A percentile compares a stretch with the other conserved stretches of the same genome.
These are phyloP conservation scores for Hesperia comma DNA, from an alignment of 2,888 invertebrate species.

Conservation along the genomic window DNA sequence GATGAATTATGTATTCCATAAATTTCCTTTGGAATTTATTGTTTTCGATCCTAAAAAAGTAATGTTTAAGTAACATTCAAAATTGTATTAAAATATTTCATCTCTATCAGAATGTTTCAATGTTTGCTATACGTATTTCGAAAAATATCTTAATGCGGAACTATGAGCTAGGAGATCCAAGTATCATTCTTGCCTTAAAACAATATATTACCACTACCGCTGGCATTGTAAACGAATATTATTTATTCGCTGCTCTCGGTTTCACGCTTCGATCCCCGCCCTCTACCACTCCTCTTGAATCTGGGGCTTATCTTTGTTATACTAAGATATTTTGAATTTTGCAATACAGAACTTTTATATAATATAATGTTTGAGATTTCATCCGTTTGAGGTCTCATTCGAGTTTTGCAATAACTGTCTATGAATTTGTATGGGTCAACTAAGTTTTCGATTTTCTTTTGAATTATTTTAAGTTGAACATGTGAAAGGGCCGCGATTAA, in stretches of 20 bases:
- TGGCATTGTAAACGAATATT: slow-evolving; percentile 51
- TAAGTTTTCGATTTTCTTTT: too few species aligned
- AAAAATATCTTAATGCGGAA: background rate
- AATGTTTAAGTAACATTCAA: too few species aligned
- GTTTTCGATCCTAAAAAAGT: too few species aligned
- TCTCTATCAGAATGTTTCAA: too few species aligned
- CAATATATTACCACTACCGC: slow-evolving; percentile 37
- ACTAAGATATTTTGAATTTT: slow-evolving; percentile 57
- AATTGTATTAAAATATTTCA: too few species aligned
- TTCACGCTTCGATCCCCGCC: slow-evolving; percentile 65
- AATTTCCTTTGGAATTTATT: too few species aligned
- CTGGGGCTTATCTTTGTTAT: slow-evolving; percentile 44
- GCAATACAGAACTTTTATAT: background rate
- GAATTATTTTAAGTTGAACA: too few species aligned
- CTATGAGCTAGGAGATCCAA: background rate
- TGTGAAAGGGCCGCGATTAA: background rate
- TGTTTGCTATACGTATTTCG: background rate
- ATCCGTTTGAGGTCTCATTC: too few species aligned
- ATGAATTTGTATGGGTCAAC: too few species aligned
- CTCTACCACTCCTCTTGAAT: slow-evolving; percentile 67
- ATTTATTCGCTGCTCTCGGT: slow-evolving; percentile 59
- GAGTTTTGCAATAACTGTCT: too few species aligned
- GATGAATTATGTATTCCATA: too few species aligned
- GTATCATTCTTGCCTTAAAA: slow-evolving; percentile 15
- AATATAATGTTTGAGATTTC: too few species aligned